Conservation (phyloP, 2,888 invertebrate species). For the Chrysina gloriosa region DNA sequence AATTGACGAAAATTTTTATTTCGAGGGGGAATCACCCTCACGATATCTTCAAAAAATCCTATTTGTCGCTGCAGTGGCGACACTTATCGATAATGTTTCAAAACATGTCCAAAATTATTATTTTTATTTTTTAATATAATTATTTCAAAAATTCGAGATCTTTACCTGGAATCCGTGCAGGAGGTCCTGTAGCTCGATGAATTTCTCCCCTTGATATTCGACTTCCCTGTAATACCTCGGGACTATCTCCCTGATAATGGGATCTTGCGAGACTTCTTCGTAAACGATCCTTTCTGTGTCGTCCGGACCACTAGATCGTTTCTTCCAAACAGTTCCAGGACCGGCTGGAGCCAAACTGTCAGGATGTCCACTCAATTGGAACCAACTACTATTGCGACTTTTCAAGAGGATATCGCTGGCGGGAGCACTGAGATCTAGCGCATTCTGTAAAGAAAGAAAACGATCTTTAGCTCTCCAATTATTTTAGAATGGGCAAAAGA, state of each 20-base stretch:
- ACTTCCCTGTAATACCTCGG: conserved; percentile 88
- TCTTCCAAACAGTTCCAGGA: conserved; percentile 94
- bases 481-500: too few relatives aligned
- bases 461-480: too few relatives aligned
- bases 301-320: conserved; percentile 76
- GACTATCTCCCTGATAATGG: conserved; percentile 77
- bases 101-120: too few relatives aligned
- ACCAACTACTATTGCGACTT: conserved; percentile 80
- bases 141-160: too few relatives aligned
- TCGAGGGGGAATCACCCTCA: too few relatives aligned
- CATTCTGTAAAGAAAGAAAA: conserved; percentile 92
- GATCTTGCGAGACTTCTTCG: conserved; percentile 81
- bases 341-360: conserved; percentile 94
- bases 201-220: conserved; percentile 81
- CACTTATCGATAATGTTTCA: too few relatives aligned
- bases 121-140: too few relatives aligned
- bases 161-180: conserved; percentile 81
- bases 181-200: conserved; percentile 96
- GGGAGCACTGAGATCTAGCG: conserved; percentile 89
- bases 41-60: too few relatives aligned
- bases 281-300: conserved; percentile 84
- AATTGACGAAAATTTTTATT: not conserved
- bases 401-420: conserved; percentile 88
- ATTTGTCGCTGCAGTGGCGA: too few relatives aligned
- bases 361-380: conserved; percentile 93